Evolutionary conservation across 2,888 invertebrate genomes (phyloP).

Genomic region (Leptinotarsa peninsularis): DNA sequence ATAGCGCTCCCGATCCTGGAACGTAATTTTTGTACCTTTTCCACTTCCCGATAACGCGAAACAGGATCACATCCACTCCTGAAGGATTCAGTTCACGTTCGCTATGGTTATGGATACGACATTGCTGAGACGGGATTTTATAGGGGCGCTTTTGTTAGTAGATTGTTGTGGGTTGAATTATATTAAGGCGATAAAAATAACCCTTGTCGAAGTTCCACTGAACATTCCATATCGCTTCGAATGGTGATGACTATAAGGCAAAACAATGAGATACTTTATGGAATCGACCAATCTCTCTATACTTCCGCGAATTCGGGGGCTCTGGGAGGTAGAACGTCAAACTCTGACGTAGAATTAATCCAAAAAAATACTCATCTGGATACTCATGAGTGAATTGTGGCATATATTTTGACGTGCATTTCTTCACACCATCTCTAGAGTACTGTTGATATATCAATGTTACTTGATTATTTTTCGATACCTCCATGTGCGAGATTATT

Average conservation of each 20-base stretch:
- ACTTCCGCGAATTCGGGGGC: too few relatives aligned
- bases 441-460: too few relatives aligned
- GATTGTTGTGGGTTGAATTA: conserved; percentile 1
- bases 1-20: neutral
- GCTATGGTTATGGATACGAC: conserved; percentile 8
- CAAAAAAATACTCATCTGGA: too few relatives aligned
- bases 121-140: neutral
- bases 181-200: neutral
- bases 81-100: conserved; percentile 12
- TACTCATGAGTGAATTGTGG: fast-evolving
- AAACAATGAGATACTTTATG: neutral
- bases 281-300: neutral
- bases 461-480: too few relatives aligned
- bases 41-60: conserved; percentile 4
- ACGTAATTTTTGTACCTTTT: conserved; percentile 4
- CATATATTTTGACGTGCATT: too few relatives aligned
- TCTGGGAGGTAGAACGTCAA: too few relatives aligned
- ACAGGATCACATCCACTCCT: neutral
- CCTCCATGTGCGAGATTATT: too few relatives aligned
- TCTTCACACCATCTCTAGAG: too few relatives aligned
- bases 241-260: neutral
- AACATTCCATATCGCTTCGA: neutral
- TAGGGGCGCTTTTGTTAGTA: conserved; percentile 1
- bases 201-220: neutral
- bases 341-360: too few relatives aligned